phyloP scores from a whole-genome alignment of 2,797 vertebrate genomes.

The Siniperca scherzeri region DNA sequence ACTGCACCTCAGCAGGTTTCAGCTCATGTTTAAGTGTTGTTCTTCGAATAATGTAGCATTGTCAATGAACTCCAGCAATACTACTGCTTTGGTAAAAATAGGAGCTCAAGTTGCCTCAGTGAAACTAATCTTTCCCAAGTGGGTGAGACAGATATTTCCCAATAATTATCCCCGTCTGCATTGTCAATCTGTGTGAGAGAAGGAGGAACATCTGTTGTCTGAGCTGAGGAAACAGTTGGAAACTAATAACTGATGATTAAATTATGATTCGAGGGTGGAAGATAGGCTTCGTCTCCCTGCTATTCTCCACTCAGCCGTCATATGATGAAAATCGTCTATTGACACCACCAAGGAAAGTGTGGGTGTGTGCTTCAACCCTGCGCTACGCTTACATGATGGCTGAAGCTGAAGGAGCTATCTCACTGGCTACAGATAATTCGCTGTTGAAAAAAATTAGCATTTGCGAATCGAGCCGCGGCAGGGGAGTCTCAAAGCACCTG shows the following conservation, averaged over 20 bases:
- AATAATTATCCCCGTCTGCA: constrained; percentile 25
- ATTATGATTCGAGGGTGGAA: constrained; percentile 23
- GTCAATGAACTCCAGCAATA: background rate
- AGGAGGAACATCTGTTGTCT: constrained; percentile 26
- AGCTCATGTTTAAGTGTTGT: background rate
- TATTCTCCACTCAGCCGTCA: constrained; percentile 12
- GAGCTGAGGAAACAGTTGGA: constrained; percentile 22
- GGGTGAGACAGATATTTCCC: constrained; percentile 26
- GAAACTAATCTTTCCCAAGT: background rate
- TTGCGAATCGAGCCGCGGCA: too few species aligned
- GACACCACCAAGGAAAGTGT: background rate
- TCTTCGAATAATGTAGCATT: background rate
- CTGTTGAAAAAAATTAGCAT: too few species aligned
- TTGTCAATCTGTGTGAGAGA: constrained; percentile 12
- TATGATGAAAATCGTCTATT: constrained; percentile 13
- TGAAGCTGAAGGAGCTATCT: too few species aligned
- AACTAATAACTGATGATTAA: constrained; percentile 51
- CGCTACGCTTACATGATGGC: background rate
- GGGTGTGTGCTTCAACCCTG: background rate
- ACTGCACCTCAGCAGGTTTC: background rate
- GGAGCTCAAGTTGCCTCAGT: background rate
- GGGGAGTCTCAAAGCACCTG: too few species aligned
- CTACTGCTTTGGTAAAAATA: background rate
- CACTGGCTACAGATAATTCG: too few species aligned
- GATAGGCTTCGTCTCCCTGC: constrained; percentile 17